Percentiles rank a stretch among this genome's conserved stretches.
Evolutionary conservation across 1,140 invertebrate genomes (phyloP).

Genomic region (Aleiodes sp.): DNA sequence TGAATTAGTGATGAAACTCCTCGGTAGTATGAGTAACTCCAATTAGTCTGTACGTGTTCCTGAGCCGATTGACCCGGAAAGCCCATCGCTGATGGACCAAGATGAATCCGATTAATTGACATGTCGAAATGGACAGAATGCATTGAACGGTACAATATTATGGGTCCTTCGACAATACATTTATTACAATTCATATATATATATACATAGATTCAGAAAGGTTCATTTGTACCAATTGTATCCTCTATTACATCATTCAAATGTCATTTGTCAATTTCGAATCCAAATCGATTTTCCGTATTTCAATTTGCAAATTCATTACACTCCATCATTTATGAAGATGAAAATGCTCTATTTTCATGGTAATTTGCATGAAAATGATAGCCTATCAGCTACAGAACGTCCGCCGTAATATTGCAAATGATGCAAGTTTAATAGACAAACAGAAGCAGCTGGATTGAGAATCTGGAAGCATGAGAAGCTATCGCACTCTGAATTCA

Average conservation of each 20-base stretch:
- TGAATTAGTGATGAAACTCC: conserved; percentile 25
- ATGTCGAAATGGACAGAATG: background rate
- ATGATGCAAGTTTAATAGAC: background rate
- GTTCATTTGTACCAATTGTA: too few species aligned
- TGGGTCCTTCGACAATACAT: too few species aligned
- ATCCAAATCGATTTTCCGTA: too few species aligned
- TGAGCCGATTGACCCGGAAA: conserved; percentile 11
- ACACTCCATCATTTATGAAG: background rate
- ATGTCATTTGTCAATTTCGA: too few species aligned
- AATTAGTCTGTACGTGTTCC: conserved; percentile 15
- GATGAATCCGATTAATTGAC: conserved; percentile 30
- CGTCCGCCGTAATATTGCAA: background rate
- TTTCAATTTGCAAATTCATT: too few species aligned
- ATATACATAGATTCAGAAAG: too few species aligned
- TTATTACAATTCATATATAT: too few species aligned
- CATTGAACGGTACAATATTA: background rate
- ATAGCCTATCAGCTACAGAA: background rate
- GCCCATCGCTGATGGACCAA: conserved; percentile 18
- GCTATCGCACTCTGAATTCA: background rate
- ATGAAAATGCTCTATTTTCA: background rate
- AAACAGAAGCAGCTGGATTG: background rate
- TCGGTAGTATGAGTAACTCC: conserved; percentile 21
- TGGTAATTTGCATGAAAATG: background rate
- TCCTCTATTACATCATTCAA: too few species aligned
- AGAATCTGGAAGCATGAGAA: background rate